These are phyloP conservation scores for Sarcophaga subvicina DNA, from an alignment of 2,888 invertebrate genomes.

Conservation along the genomic window DNA sequence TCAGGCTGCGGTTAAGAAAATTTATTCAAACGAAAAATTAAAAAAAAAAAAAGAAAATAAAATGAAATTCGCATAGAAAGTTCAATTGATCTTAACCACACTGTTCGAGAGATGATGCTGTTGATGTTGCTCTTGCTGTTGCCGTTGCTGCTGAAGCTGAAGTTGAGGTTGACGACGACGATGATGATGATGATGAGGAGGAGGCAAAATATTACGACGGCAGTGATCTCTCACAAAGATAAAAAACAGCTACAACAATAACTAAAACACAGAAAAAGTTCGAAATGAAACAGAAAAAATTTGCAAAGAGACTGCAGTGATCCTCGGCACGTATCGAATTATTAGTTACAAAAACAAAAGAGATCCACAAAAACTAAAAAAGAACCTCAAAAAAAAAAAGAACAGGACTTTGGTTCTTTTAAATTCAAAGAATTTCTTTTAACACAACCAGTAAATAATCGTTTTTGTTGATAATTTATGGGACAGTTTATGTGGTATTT, in stretches of 20 bases:
- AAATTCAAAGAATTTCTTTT: constrained; percentile 62
- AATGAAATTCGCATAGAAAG: constrained; percentile 65
- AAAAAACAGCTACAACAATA: constrained; percentile 4
- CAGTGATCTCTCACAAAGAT: constrained; percentile 32
- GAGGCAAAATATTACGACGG: constrained; percentile 38
- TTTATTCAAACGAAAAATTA: constrained; percentile 35
- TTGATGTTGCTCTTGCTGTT: constrained; percentile 18
- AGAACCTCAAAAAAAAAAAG: constrained; percentile 13
- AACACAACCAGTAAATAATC: constrained; percentile 47
- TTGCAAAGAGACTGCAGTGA: constrained; percentile 25
- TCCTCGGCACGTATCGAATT: constrained; percentile 63
- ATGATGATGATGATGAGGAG: constrained; percentile 28
- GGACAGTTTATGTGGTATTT: constrained; percentile 13
- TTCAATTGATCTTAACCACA: constrained; percentile 66
- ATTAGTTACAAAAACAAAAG: constrained; percentile 59
- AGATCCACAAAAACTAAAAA: constrained; percentile 2
- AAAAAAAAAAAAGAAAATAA: constrained; percentile 30
- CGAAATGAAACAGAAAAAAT: constrained; percentile 3
- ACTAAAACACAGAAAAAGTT: constrained; percentile 14
- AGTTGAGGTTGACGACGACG: not conserved
- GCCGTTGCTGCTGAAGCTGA: not conserved
- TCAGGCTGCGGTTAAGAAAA: constrained; percentile 53
- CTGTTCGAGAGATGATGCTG: constrained; percentile 44
- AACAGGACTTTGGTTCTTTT: constrained; percentile 56
- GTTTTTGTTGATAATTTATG: constrained; percentile 37